Conservation (phyloP, 2,797 vertebrate species). For the Chaetodon trifasciatus region DNA sequence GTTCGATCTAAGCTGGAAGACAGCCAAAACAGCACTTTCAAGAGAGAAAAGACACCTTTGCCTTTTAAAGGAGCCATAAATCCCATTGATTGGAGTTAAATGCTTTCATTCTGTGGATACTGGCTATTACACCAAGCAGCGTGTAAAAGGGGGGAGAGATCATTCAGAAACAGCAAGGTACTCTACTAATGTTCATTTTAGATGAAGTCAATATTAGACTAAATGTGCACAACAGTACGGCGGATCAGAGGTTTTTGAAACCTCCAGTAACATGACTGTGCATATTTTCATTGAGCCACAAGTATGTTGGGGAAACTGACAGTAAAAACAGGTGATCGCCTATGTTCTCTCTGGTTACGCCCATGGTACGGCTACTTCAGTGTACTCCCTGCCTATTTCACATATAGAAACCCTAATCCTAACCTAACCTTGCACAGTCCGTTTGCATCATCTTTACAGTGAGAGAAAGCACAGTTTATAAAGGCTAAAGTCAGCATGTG, state of each 20-base stretch:
- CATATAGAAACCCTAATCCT: not conserved
- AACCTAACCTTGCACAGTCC: constrained; percentile 8
- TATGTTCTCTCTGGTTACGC: constrained; percentile 18
- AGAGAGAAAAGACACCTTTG: constrained; percentile 85
- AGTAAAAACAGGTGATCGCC: not conserved
- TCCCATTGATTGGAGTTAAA: constrained; percentile 85
- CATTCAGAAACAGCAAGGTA: constrained; percentile 74
- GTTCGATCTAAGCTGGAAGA: constrained; percentile 75
- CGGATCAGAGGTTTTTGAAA: constrained; percentile 62
- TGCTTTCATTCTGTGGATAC: constrained; percentile 81
- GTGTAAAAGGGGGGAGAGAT: constrained; percentile 79
- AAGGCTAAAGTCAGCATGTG: constrained; percentile 20
- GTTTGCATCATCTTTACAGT: constrained; percentile 30
- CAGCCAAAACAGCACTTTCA: constrained; percentile 85
- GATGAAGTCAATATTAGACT: constrained; percentile 80
- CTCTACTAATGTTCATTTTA: constrained; percentile 76
- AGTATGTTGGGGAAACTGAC: constrained; percentile 12
- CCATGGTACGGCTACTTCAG: constrained; percentile 3
- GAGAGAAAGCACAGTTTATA: constrained; percentile 13
- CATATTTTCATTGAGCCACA: constrained; percentile 45
- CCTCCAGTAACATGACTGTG: constrained; percentile 50
- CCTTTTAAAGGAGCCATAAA: constrained; percentile 83
- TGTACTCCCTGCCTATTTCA: not conserved
- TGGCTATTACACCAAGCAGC: constrained; percentile 76
- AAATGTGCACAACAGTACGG: constrained; percentile 56